A percentile compares a stretch with the other conserved stretches of the same genome.
Conservation (phyloP, 2,113 vertebrate genomes). For the Malaclemys terrapin region DNA sequence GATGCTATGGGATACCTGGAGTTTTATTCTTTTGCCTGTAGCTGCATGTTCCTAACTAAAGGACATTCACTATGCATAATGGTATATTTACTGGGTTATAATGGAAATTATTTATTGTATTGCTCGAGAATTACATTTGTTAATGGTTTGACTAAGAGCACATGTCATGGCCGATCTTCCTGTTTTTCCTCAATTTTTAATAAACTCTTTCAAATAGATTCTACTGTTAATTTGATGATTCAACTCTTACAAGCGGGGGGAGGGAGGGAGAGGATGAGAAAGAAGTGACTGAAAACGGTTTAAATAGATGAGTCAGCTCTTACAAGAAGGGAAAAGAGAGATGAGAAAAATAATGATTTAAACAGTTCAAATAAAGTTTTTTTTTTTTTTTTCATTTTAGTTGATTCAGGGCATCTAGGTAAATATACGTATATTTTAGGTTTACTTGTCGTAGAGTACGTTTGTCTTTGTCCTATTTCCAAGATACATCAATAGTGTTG, state of each 20-base stretch:
- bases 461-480: background rate
- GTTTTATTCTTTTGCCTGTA: background rate
- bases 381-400: background rate
- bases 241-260: background rate
- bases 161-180: background rate
- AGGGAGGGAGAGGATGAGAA: background rate
- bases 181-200: slow-evolving; percentile 52
- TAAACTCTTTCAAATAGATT: slow-evolving; percentile 33
- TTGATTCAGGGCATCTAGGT: background rate
- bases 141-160: background rate
- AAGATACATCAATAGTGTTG: background rate
- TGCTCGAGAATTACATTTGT: slow-evolving; percentile 35
- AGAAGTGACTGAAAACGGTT: background rate
- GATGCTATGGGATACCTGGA: background rate
- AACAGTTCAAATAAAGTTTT: background rate
- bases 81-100: background rate
- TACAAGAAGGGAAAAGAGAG: background rate
- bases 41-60: background rate
- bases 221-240: slow-evolving; percentile 19
- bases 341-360: background rate
- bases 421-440: background rate
- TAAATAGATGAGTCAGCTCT: slow-evolving; percentile 8
- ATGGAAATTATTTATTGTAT: background rate
- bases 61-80: background rate
- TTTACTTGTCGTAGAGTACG: background rate